Evolutionary conservation across 2,113 vertebrate species (phyloP), one percentile per base, ranked within the genome.

Genomic region (Agelaius phoeniceus): DNA sequence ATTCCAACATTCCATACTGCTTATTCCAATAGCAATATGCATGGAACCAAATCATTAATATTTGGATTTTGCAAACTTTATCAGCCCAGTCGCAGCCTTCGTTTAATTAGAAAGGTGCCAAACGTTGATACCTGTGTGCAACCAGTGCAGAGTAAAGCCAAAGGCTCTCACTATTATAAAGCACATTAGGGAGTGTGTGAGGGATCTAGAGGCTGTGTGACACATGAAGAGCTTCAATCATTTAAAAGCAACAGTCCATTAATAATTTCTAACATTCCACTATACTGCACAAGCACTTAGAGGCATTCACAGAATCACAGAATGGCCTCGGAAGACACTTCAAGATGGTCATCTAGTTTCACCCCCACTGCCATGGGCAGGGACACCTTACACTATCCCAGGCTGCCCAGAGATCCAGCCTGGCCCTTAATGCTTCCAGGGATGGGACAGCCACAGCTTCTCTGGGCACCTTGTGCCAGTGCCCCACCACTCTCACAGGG

Each of bases 161-260:
- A 66, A 67, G 28, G n/a, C 21, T 13, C 31, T 17, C 24, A 13
- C 39, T 15, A 10, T 31, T n/a, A 6, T 10, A 81, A 71, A 83
- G 72, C 21, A 35, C 66, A 18, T 9, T 0, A 58, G 13, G 1
- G 18, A 55, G 17, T 0, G 1, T 4, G 8, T 8, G 11, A 46
- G 54, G 21, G 11, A 43, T 35, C 6, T 23, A 35, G n/a, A 67
- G 15, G 27, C 13, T 54, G 27, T 18, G 41, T 19, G 46, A 55
- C 35, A 59, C 17, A 28, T 15, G 11, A 61, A 23, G 59, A 69
- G 20, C 21, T 79, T 54, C 43, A 71, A 6, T 4, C 20, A 11
- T 65, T 73, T 39, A 73, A 72, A 76, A 76, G 23, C 33, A 63
- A 31, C 33, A 69, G 22, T 21, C 31, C 39, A 18, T 18, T 15